phyloP scores from a whole-genome alignment of 2,797 vertebrate species.

The Pseudomugil tenellus region DNA sequence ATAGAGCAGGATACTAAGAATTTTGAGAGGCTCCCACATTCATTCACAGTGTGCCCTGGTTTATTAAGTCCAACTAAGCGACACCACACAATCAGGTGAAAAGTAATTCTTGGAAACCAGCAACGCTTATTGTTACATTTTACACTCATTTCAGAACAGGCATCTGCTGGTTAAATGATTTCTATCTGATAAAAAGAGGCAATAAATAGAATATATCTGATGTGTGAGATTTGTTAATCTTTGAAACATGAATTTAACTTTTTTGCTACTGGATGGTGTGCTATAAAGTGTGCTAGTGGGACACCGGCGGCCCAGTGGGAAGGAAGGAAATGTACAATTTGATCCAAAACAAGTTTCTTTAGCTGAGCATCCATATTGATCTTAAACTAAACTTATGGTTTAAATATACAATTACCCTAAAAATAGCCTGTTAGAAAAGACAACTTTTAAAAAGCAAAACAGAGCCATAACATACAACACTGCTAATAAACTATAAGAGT shows the following conservation, averaged over 20 bases:
- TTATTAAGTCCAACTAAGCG: slow-evolving; percentile 40
- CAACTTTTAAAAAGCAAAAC: background rate
- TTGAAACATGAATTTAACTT: background rate
- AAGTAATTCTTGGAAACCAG: slow-evolving; percentile 3
- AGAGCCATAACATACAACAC: background rate
- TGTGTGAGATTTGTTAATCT: background rate
- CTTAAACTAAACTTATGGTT: background rate
- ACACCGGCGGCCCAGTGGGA: no score
- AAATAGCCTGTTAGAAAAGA: background rate
- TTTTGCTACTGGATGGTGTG: no score
- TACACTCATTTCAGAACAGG: background rate
- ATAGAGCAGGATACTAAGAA: slow-evolving; percentile 62
- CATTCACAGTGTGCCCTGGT: slow-evolving; percentile 39
- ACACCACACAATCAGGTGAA: slow-evolving; percentile 49
- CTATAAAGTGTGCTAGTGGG: no score
- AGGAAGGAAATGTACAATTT: background rate
- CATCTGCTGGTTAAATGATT: background rate
- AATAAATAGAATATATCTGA: background rate
- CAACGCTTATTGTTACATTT: background rate
- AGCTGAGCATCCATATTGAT: background rate
- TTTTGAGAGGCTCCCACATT: slow-evolving; percentile 48
- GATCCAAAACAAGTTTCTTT: background rate
- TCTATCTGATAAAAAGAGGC: background rate
- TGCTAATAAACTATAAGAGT: no score
- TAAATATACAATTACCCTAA: background rate